A percentile compares a stretch with the other conserved stretches of the same genome.
Evolutionary conservation across 1,140 invertebrate genomes (phyloP).

Genomic region (Drosophila ogumai): DNA sequence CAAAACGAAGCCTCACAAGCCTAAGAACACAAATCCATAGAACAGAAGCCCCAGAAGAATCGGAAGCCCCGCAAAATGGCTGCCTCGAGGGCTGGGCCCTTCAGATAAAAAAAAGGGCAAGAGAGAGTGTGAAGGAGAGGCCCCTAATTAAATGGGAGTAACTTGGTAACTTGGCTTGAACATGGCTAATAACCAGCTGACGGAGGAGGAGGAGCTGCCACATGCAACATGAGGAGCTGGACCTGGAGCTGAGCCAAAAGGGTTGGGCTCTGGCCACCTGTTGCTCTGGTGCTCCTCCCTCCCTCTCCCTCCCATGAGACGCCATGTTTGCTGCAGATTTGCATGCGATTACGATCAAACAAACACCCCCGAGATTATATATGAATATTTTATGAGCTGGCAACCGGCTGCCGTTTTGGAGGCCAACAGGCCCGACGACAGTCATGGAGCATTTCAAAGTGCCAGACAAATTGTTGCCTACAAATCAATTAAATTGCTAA

Average conservation of each 20-base stretch:
- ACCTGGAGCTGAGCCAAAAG: slow-evolving; percentile 37
- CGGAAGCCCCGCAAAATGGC: slow-evolving; percentile 29
- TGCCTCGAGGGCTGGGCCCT: slow-evolving; percentile 23
- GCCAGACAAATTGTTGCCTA: slow-evolving; percentile 81
- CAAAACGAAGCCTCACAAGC: neutral
- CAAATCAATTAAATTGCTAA: slow-evolving; percentile 84
- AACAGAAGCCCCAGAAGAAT: slow-evolving; percentile 10
- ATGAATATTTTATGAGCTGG: slow-evolving; percentile 51
- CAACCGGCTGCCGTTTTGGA: slow-evolving; percentile 50
- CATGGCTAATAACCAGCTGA: slow-evolving; percentile 64
- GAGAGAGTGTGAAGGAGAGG: slow-evolving; percentile 44
- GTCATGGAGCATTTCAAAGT: slow-evolving; percentile 42
- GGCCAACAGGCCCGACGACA: slow-evolving; percentile 50
- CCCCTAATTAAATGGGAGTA: slow-evolving; percentile 76
- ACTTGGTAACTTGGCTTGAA: slow-evolving; percentile 62
- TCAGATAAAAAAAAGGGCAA: neutral
- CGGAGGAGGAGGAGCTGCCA: slow-evolving; percentile 21
- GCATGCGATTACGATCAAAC: slow-evolving; percentile 25
- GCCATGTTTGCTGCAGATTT: slow-evolving; percentile 58
- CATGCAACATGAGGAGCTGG: slow-evolving; percentile 27
- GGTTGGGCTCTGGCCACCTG: slow-evolving; percentile 55
- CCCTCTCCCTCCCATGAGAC: slow-evolving; percentile 28
- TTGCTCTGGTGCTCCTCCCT: slow-evolving; percentile 34
- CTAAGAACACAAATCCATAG: neutral
- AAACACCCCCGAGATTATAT: slow-evolving; percentile 41